These are phyloP conservation scores for Caenorhabditis plicata DNA, from an alignment of 2,888 invertebrate species.

Conservation along the genomic window DNA sequence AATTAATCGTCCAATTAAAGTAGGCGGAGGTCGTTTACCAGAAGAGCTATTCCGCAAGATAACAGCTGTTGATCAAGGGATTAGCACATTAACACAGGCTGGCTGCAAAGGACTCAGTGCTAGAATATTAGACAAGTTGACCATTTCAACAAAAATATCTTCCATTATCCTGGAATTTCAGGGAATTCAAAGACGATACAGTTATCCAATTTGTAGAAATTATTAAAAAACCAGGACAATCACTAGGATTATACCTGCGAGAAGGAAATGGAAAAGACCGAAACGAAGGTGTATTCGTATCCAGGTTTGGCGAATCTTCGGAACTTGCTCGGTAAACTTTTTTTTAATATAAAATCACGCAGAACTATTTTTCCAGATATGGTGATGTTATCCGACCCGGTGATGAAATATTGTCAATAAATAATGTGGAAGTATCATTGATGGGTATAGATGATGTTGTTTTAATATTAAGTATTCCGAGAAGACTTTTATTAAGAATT, in stretches of 20 bases:
- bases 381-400: slow-evolving; percentile 92
- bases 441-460: slow-evolving; percentile 99
- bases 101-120: slow-evolving; percentile 62
- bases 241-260: slow-evolving; percentile 86
- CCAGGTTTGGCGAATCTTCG: slow-evolving; percentile 81
- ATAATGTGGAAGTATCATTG: slow-evolving; percentile 88
- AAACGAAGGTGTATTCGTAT: slow-evolving; percentile 95
- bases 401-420: slow-evolving; percentile 96
- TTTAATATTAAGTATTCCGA: slow-evolving; percentile 97
- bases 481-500: slow-evolving; percentile 88
- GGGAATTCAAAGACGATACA: slow-evolving; percentile 45
- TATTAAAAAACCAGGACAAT: slow-evolving; percentile 94
- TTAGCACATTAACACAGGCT: slow-evolving; percentile 59
- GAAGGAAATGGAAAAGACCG: slow-evolving; percentile 97
- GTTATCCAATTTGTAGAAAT: slow-evolving; percentile 80
- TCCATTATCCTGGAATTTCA: no score
- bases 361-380: slow-evolving; percentile 72
- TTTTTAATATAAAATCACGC: background rate
- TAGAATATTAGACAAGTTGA: slow-evolving; percentile 57
- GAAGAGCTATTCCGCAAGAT: slow-evolving; percentile 62
- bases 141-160: slow-evolving; percentile 1
- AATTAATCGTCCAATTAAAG: background rate
- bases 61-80: slow-evolving; percentile 59
- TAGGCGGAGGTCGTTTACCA: slow-evolving; percentile 45
- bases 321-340: slow-evolving; percentile 52